Percentiles rank a stretch among this genome's conserved stretches.
Evolutionary conservation across 1,140 invertebrate genomes (phyloP).

Genomic region (Trachymyrmex septentrionalis): DNA sequence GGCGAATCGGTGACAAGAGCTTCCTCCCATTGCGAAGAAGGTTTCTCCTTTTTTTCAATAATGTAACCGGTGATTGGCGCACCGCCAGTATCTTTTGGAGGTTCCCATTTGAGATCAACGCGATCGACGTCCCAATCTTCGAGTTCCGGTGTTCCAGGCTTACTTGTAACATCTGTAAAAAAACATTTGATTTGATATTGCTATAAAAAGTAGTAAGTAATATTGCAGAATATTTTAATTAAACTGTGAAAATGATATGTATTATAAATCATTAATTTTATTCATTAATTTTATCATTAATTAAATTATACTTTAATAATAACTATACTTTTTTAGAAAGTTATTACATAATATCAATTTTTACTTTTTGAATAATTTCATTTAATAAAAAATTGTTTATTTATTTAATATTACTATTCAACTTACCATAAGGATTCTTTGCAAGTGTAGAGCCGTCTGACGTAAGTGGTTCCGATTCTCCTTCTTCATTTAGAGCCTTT

Average conservation of each 20-base stretch:
- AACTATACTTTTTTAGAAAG: not conserved
- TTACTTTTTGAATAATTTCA: not conserved
- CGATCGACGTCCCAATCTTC: constrained; percentile 97
- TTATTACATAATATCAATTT: not conserved
- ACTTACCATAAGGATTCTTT: constrained; percentile 97
- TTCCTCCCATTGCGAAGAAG: constrained; percentile 95
- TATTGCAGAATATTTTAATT: not conserved
- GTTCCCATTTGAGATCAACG: constrained; percentile 97
- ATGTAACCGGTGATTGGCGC: constrained; percentile 98
- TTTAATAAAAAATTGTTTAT: not conserved
- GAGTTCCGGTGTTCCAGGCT: constrained; percentile 95
- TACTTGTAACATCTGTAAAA: constrained; percentile 91
- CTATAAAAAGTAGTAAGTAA: not conserved
- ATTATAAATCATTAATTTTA: not conserved
- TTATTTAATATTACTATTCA: not conserved
- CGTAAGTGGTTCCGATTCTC: constrained; percentile 97
- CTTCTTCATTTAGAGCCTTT: constrained; percentile 99
- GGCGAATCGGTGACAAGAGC: constrained; percentile 93
- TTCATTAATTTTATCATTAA: constrained; percentile 3
- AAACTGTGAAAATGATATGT: not conserved
- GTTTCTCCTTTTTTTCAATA: constrained; percentile 98
- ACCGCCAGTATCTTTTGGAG: constrained; percentile 96
- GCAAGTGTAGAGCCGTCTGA: constrained; percentile 94
- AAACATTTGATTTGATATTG: constrained; percentile 34
- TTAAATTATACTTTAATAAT: not conserved